Evolutionary conservation across 2,888 invertebrate genomes (phyloP), one percentile per base, ranked within the genome.

Genomic region (Marasmarcha lunaedactyla): DNA sequence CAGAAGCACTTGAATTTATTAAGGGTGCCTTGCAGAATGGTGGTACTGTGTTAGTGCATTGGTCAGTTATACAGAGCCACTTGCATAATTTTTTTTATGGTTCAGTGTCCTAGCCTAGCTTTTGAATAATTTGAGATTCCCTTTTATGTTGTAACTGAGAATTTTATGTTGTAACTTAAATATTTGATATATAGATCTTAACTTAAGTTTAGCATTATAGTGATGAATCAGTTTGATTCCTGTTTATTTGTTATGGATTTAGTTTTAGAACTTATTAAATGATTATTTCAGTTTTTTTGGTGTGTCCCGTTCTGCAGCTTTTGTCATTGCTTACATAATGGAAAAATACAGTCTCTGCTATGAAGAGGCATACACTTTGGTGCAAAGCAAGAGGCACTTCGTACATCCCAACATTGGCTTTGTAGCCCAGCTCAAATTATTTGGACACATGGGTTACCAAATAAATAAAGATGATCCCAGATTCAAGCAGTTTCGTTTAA

Each of bases 251-350:
- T n/a, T n/a, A n/a, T n/a, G n/a, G n/a, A n/a, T n/a, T n/a, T n/a
- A n/a, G n/a, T n/a, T n/a, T n/a, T n/a, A n/a, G n/a, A n/a, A n/a
- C n/a, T n/a, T n/a, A n/a, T n/a, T 5, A 20, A 20, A 20, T 20
- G 20, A 5, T 5, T 20, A 5, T 65, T 69, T 33, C 65, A 93
- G 92, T 70, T 94, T 94, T 64, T 95, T 91, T 55, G 97, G 97
- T 10, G 91, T 95, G 2, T 97, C 96, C 1, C 87, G 97, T 39
- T 96, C 96, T 63, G 93, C 95, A 0, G 90, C 95, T 0, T 85
- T 95, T 2, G 91, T 95, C 0, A 90, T 95, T 41, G 95, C 93
- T 0, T 95, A 90, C 63, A 71, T 95, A 9, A 97, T 97, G 97
- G 90, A 92, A 58, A 93, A 92, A 51, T 88, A 93, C 59, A 72